Evolutionary conservation across 2,888 invertebrate genomes (phyloP).

Genomic region (Ochropleura plecta): DNA sequence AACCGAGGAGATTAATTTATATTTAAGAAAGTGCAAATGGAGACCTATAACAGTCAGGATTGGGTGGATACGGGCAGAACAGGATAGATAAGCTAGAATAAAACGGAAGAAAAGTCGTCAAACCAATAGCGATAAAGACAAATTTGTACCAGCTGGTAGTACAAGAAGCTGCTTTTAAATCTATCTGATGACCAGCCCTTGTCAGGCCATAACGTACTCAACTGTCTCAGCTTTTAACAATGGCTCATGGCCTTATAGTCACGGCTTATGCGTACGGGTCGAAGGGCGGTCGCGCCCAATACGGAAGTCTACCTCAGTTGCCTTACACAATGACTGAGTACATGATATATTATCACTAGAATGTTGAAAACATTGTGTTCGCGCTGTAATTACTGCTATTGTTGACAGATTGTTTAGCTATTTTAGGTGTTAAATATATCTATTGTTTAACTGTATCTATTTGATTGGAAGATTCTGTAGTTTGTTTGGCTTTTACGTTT

Average conservation of each 20-base stretch:
- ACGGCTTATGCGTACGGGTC: slow-evolving; percentile 66
- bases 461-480: not conserved
- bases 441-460: slow-evolving; percentile 10
- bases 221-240: slow-evolving; percentile 52
- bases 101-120: no score
- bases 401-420: slow-evolving; percentile 48
- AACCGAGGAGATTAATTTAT: no score
- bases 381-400: slow-evolving; percentile 46
- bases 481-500: not conserved
- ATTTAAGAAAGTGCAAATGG: no score
- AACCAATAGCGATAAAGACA: no score
- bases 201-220: slow-evolving; percentile 24
- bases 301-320: slow-evolving; percentile 76
- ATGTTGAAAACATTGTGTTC: slow-evolving; percentile 48
- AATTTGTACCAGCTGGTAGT: no score
- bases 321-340: slow-evolving; percentile 69
- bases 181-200: slow-evolving; percentile 21
- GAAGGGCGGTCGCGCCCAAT: slow-evolving; percentile 70
- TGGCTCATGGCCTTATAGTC: slow-evolving; percentile 62
- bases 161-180: no score
- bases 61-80: no score
- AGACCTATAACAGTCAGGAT: no score
- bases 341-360: slow-evolving; percentile 37
- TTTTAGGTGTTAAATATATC: slow-evolving; percentile 15
- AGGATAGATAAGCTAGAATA: no score